Conservation (phyloP, 1,140 invertebrate species). For the Popillia japonica region DNA sequence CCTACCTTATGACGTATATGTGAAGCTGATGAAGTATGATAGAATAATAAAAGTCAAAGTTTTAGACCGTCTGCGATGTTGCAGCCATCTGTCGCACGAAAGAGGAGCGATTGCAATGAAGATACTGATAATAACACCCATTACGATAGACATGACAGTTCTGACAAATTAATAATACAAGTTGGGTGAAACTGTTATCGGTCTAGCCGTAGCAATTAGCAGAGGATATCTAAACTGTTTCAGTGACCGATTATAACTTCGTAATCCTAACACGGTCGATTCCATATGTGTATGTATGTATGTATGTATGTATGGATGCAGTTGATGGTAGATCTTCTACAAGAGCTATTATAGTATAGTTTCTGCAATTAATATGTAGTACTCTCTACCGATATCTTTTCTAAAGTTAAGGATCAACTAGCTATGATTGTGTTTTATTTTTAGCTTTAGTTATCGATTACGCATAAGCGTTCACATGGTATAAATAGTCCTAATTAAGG, state of each 20-base stretch:
- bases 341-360: no score
- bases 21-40: background rate
- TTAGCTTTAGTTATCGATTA: no score
- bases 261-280: background rate
- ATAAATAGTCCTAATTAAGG: no score
- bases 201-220: background rate
- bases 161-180: constrained; percentile 35
- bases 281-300: no score
- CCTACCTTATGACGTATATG: background rate
- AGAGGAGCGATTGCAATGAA: background rate
- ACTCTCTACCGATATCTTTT: no score
- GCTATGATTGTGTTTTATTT: no score
- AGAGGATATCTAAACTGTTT: constrained; percentile 10
- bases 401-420: no score
- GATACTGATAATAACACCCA: background rate
- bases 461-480: no score
- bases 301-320: no score
- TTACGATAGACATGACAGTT: constrained; percentile 24
- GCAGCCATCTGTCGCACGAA: background rate
- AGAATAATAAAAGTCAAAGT: background rate
- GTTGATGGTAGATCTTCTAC: no score
- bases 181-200: background rate
- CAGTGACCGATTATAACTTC: constrained; percentile 19
- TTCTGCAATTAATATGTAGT: no score
- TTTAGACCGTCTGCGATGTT: background rate